Evolutionary conservation across 2,888 invertebrate genomes (phyloP), one percentile per base, ranked within the genome.

Genomic region (Luperina testacea): DNA sequence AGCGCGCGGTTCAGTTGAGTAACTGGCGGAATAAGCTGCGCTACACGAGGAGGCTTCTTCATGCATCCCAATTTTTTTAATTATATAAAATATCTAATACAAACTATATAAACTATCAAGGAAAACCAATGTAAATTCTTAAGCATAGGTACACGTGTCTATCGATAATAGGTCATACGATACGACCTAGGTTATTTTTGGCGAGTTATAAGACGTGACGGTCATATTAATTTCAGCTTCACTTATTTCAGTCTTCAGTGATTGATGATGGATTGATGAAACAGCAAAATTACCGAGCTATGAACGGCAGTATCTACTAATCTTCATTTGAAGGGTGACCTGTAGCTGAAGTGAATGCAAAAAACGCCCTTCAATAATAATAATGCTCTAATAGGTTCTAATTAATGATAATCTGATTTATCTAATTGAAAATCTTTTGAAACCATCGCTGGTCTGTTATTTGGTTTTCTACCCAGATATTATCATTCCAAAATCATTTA

Each of bases 241-340:
- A 76, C n/a, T 51, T 57, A 67, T 45, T 80, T 67, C 38, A 69
- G 48, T 20, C 6, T 32, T 64, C 32, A 68, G 17, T 61, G 53
- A 67, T 65, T 77, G 20, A 75, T 79, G 59, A 51, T 27, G 20
- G 11, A 64, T 61, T 72, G n/a, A 83, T 70, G 72, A 72, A 32
- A 61, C 11, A 80, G 45, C 61, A 32, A 63, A 81, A 38, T 77
- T 71, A 65, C 11, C 48, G 4, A 65, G 4, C 42, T 24, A 20
- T 38, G 0, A 27, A 61, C 38, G 15, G 8, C 64, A 15, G 4
- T 61, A 24, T 48, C 45, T 48, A 42, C 11, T 59, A 65, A 38
- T 27, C 38, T 67, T 42, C 1, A 48, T 11, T 13, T n/a, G 4
- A 53, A 70, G 53, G 42, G 42, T 77, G 20, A 77, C 65, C 59